These are phyloP conservation scores for Myiotriccus ornatus DNA, from an alignment of 2,797 vertebrate species.

Conservation along the genomic window DNA sequence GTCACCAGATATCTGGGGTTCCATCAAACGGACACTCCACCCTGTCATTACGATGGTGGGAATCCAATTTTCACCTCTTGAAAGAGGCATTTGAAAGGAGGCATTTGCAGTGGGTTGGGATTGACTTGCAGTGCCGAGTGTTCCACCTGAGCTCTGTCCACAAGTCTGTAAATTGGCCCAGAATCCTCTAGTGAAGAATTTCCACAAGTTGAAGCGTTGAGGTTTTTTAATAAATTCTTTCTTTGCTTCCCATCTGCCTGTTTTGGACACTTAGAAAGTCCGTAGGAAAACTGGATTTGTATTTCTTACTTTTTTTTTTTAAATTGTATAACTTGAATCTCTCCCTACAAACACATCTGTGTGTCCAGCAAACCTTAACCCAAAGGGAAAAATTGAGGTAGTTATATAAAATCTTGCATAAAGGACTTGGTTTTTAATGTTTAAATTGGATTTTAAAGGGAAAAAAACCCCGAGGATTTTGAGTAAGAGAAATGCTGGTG, in stretches of 20 bases:
- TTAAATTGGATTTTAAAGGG: not conserved
- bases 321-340: not conserved
- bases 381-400: not conserved
- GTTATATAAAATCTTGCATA: not conserved
- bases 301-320: no score
- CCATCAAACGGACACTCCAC: conserved; percentile 39
- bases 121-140: rapidly evolving
- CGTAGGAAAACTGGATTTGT: not conserved
- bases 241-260: not conserved
- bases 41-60: not conserved
- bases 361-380: not conserved
- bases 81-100: not conserved
- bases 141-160: not conserved
- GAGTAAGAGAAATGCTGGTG: not conserved
- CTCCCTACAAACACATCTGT: not conserved
- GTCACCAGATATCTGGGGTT: not conserved
- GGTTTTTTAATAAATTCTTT: not conserved
- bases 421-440: not conserved
- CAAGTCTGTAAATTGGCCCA: not conserved
- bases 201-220: not conserved
- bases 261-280: not conserved
- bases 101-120: rapidly evolving
- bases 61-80: not conserved
- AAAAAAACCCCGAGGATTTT: not conserved
- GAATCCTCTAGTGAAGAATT: not conserved